Evolutionary conservation across 2,797 vertebrate genomes (phyloP), one percentile per base, ranked within the genome.

Genomic region (Silurus lanzhouensis): DNA sequence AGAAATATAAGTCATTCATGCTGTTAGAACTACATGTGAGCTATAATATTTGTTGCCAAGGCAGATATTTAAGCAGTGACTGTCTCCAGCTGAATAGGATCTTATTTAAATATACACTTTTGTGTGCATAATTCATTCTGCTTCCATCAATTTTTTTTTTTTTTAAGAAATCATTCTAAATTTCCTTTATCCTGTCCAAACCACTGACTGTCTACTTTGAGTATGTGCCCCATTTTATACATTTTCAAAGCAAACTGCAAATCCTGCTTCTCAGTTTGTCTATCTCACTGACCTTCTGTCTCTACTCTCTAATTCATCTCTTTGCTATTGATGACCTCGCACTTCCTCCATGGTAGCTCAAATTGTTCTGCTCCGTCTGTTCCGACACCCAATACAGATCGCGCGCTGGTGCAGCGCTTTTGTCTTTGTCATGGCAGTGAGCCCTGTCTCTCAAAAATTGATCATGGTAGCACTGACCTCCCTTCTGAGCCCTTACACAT

Each of bases 341-440:
- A 17, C 79, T 85, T 70, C 57, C 61, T 68, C 80, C 85, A 60
- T 83, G 87, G 83, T 85, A 57, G 87, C 82, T 86, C 87, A 3
- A 61, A 64, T 46, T 52, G 78, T 83, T 81, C 86, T 88, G 52
- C 48, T 75, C 84, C 67, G 46, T 87, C 88, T 89, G 85, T 87
- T 88, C 85, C 86, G 83, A 90, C 85, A 91, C 84, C 87, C 82
- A 22, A 85, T 82, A 88, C 86, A 83, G 85, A 88, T 90, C 88
- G 66, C 79, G 70, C 87, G 88, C 87, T 84, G 84, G 88, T 71
- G 88, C 87, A 88, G 90, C 88, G 87, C 81, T 57, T 87, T 85
- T 83, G 78, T 61, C 38, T 81, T 83, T 76, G 83, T 88, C 60
- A 64, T 55, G 46, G 61, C 67, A 17, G 27, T 22, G 57, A 55